Percentiles rank a stretch among this genome's conserved stretches.
phyloP scores from a whole-genome alignment of 2,888 invertebrate genomes.

The Belgica antarctica region DNA sequence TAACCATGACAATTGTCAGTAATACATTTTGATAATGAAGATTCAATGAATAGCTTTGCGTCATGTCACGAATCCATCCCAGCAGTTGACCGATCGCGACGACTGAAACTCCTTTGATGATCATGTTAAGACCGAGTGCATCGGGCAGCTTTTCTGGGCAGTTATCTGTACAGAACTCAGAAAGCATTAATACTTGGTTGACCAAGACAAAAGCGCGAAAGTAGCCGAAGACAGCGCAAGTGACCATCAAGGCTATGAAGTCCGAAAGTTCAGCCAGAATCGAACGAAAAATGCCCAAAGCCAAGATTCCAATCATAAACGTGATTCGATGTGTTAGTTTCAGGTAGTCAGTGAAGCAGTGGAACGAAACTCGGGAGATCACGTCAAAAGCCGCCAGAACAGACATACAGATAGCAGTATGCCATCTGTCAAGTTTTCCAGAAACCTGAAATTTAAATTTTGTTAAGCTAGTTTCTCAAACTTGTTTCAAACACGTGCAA shows the following conservation, averaged over 20 bases:
- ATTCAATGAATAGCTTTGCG: conserved; percentile 62
- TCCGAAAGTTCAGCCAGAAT: conserved; percentile 64
- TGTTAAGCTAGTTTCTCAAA: no score
- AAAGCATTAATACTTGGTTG: conserved; percentile 67
- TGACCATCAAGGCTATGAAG: conserved; percentile 57
- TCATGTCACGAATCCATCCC: conserved; percentile 68
- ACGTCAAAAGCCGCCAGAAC: conserved; percentile 67
- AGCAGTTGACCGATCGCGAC: conserved; percentile 63
- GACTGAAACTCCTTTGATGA: conserved; percentile 65
- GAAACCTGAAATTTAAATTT: conserved; percentile 48
- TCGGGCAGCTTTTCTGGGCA: conserved; percentile 62
- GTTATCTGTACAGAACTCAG: conserved; percentile 60
- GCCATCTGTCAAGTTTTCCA: conserved; percentile 54
- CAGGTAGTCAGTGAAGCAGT: conserved; percentile 63
- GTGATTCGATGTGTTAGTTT: conserved; percentile 63
- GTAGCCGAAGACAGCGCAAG: conserved; percentile 66
- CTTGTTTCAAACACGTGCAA: no score
- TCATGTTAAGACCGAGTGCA: conserved; percentile 71
- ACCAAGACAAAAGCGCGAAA: conserved; percentile 72
- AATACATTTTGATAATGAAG: conserved; percentile 64
- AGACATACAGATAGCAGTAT: conserved; percentile 70
- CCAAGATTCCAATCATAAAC: conserved; percentile 62
- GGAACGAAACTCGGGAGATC: conserved; percentile 63
- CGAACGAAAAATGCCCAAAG: conserved; percentile 61
- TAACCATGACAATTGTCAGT: conserved; percentile 57